Conservation (phyloP, 2,888 invertebrate species). For the Pyrochroa serraticornis region DNA sequence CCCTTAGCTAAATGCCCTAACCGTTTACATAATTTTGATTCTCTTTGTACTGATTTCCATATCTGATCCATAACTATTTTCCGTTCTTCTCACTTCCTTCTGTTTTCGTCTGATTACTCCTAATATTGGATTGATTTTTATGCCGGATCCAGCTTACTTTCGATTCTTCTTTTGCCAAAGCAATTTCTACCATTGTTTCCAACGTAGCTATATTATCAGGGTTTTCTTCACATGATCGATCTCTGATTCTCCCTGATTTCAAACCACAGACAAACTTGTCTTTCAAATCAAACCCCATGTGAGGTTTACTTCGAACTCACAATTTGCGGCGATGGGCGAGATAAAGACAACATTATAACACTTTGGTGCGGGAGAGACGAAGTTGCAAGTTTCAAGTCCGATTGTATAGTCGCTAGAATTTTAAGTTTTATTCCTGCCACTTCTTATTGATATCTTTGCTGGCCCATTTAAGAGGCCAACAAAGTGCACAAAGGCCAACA, state of each 20-base stretch:
- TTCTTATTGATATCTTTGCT: constrained; percentile 45
- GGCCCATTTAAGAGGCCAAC: constrained; percentile 9
- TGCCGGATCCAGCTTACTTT: not conserved
- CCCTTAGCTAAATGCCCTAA: constrained; percentile 17
- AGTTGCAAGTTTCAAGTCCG: constrained; percentile 29
- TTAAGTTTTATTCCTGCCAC: constrained; percentile 45
- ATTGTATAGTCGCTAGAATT: constrained; percentile 44
- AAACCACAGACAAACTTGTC: constrained; percentile 33
- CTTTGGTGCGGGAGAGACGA: constrained; percentile 22
- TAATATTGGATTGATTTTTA: not conserved
- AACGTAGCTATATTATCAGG: not conserved
- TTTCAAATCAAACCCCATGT: constrained; percentile 21
- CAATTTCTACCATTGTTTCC: constrained; percentile 2
- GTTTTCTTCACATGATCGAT: constrained; percentile 33
- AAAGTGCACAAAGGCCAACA: too few species aligned
- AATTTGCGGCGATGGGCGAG: constrained; percentile 29
- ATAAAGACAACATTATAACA: constrained; percentile 21
- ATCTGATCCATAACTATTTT: not conserved
- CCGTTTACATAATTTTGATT: constrained; percentile 6
- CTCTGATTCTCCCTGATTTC: constrained; percentile 23
- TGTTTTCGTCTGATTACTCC: not conserved
- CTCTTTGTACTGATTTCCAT: too few species aligned
- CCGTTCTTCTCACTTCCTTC: not conserved
- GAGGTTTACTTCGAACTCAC: constrained; percentile 31
- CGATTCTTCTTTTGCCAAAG: not conserved